Conservation (phyloP, 2,113 vertebrate genomes). For the Phocoena phocoena region DNA sequence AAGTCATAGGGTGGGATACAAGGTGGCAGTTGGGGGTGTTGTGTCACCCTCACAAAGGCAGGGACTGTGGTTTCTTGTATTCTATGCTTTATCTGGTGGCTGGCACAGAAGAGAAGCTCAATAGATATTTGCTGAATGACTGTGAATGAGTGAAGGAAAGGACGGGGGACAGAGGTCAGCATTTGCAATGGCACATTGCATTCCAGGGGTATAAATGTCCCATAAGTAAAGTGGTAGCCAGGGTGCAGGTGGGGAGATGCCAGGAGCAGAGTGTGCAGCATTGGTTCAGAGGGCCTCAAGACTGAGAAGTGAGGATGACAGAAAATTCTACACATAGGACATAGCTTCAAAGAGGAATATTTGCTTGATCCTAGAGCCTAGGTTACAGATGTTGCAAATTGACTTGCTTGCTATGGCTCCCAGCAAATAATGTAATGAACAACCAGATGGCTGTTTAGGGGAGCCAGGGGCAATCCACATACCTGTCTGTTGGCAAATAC, state of each 20-base stretch:
- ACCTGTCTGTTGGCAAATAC: not conserved
- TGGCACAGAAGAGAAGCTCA: not conserved
- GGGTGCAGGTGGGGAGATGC: not conserved
- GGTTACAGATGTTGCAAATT: not conserved
- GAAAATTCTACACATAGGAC: not conserved
- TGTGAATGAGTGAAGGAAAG: not conserved
- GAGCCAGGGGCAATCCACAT: not conserved
- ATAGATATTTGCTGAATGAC: not conserved
- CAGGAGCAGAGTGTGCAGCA: not conserved
- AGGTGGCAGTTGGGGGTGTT: not conserved
- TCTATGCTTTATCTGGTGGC: not conserved
- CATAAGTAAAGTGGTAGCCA: not conserved
- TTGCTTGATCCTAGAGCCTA: not conserved
- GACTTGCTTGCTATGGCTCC: not conserved
- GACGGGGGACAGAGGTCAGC: not conserved
- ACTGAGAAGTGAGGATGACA: not conserved
- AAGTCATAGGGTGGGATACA: not conserved
- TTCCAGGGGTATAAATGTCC: too few species aligned
- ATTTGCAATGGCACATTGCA: not conserved
- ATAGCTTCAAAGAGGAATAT: not conserved
- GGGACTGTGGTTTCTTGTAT: not conserved
- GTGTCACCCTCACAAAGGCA: not conserved
- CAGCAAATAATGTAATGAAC: not conserved
- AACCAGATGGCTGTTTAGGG: not conserved
- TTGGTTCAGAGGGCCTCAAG: not conserved